Evolutionary conservation across 2,888 invertebrate species (phyloP).

Genomic region (Doris montereyensis): DNA sequence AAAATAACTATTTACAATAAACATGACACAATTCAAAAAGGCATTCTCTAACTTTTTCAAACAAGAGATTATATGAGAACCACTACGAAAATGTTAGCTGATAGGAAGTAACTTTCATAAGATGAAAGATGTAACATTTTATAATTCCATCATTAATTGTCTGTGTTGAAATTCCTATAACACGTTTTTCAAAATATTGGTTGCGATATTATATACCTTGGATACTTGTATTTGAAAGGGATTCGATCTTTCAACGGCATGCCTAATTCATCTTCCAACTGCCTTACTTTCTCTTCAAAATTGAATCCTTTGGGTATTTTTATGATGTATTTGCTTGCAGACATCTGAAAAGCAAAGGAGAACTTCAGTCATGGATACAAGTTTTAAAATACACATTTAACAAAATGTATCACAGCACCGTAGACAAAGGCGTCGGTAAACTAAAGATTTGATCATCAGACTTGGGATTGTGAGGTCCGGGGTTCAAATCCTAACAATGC

Average conservation of each 20-base stretch:
- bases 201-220: neutral
- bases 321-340: conserved; percentile 11
- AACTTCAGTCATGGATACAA: too few species aligned
- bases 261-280: conserved; percentile 86
- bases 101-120: too few species aligned
- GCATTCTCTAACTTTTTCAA: too few species aligned
- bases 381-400: neutral
- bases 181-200: neutral
- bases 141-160: neutral
- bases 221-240: conserved; percentile 76
- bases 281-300: conserved; percentile 91
- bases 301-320: conserved; percentile 62
- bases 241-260: conserved; percentile 78
- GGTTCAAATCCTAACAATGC: too few species aligned
- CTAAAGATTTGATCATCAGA: too few species aligned
- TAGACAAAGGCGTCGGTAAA: too few species aligned
- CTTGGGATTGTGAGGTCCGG: too few species aligned
- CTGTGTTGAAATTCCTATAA: neutral
- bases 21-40: too few species aligned
- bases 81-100: too few species aligned
- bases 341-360: conserved; percentile 11
- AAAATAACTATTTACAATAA: too few species aligned
- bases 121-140: too few species aligned
- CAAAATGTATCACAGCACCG: neutral
- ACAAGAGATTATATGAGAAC: too few species aligned